Conservation (phyloP, 2,888 invertebrate genomes). For the Caenorhabditis macrosperma region DNA sequence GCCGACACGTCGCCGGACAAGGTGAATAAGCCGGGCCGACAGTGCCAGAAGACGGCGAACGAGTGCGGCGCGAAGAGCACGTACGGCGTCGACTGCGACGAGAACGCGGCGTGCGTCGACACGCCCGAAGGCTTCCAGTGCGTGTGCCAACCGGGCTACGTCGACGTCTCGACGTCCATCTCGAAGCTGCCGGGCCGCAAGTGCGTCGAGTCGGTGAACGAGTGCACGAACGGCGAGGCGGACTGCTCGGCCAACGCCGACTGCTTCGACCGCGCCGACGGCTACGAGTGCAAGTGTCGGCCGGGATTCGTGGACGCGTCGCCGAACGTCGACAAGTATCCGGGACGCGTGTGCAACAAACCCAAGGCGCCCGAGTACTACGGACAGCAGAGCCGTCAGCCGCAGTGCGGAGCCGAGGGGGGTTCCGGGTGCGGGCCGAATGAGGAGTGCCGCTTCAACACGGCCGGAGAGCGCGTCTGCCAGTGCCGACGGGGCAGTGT, state of each 20-base stretch:
- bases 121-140: constrained; percentile 76
- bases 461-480: constrained; percentile 64
- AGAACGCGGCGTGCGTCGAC: constrained; percentile 76
- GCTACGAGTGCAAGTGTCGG: constrained; percentile 92
- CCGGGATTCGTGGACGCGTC: constrained; percentile 86
- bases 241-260: constrained; percentile 91
- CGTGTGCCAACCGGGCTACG: constrained; percentile 75
- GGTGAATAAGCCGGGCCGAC: constrained; percentile 72
- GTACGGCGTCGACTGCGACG: constrained; percentile 76
- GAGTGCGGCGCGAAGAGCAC: constrained; percentile 72
- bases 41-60: constrained; percentile 74
- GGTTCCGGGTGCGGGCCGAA: constrained; percentile 65
- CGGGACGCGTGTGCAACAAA: constrained; percentile 76
- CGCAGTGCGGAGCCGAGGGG: constrained; percentile 67
- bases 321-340: constrained; percentile 72
- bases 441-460: constrained; percentile 73
- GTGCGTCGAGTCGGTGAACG: constrained; percentile 73
- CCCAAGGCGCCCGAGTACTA: constrained; percentile 73
- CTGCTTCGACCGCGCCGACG: constrained; percentile 91
- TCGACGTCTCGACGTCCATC: constrained; percentile 73
- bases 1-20: constrained; percentile 74
- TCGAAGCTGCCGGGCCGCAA: constrained; percentile 74
- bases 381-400: constrained; percentile 65
- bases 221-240: constrained; percentile 82
- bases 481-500: constrained; percentile 70